Base-by-base conservation (phyloP, 2,113 vertebrate species). In the Ramphastos sulfuratus region DNA sequence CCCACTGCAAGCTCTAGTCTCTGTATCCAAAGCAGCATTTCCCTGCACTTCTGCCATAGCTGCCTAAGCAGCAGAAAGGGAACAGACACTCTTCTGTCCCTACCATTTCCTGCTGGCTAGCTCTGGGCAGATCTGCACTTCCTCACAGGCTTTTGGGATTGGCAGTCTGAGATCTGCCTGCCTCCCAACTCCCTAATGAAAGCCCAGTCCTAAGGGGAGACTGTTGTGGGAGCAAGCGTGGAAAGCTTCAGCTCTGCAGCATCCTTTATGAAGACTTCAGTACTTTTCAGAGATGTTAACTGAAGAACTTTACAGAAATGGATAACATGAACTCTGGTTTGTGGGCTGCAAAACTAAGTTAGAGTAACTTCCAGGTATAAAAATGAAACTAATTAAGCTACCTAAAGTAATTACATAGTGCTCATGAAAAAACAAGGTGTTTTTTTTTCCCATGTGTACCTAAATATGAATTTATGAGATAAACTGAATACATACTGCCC, bases 281-380 rank as follows among this genome's bases (percentile, higher is more conserved):
- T 2, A 20, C 25, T 65, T 64, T 42, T 65, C 44, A 65, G 1
- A 42, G 44, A n/a, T 31, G 14, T 59, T 42, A 64, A 76, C 55
- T 37, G 58, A 72, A 72, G n/a, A 42, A 56, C n/a, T 72, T 90
- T 2, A 61, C 12, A 54, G 44, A 82, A 65, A 13, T 81, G 58
- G 7, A 31, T 63, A 50, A 44, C 70, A 73, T 4, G 20, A 87
- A 31, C 16, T 74, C 35, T 27, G 8, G 28, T 92, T 88, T n/a
- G 23, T 46, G 44, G 33, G 59, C 69, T 72, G 39, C 42, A 77
- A 77, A 85, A 73, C 12, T 33, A 60, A 83, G 48, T n/a, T 52
- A 52, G 64, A 85, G 25, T 58, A 95, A 92, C 86, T 94, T 88
- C 56, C 42, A 86, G 48, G 54, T 48, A 83, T 15, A 91, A 87